Evolutionary conservation across 2,888 invertebrate genomes (phyloP).

Genomic region (Diabrotica balteata): DNA sequence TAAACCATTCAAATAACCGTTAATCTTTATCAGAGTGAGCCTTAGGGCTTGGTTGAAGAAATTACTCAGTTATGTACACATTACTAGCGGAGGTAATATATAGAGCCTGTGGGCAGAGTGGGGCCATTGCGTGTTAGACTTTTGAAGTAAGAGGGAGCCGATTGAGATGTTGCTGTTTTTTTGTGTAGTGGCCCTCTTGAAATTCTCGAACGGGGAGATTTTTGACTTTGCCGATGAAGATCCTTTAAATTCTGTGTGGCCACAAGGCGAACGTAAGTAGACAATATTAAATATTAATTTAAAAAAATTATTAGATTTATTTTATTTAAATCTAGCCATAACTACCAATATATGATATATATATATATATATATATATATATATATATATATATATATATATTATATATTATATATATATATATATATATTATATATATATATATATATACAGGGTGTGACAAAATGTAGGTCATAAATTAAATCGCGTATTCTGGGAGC

Average conservation of each 20-base stretch:
- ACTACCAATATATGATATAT: too few relatives aligned
- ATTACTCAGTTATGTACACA: conserved; percentile 40
- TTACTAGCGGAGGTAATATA: conserved; percentile 29
- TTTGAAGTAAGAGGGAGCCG: conserved; percentile 1
- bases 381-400: too few relatives aligned
- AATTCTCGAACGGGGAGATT: conserved; percentile 37
- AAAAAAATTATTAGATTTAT: too few relatives aligned
- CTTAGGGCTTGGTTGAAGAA: conserved; percentile 29
- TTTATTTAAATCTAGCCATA: too few relatives aligned
- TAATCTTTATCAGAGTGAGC: conserved; percentile 30
- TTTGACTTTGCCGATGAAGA: conserved; percentile 52
- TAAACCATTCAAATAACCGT: conserved; percentile 34
- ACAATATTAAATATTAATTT: too few relatives aligned
- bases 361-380: too few relatives aligned
- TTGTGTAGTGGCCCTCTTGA: conserved; percentile 9
- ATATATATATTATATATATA: too few relatives aligned
- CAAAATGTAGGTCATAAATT: too few relatives aligned
- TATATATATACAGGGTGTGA: too few relatives aligned
- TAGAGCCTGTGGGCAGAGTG: conserved; percentile 15
- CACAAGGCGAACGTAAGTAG: conserved; percentile 43
- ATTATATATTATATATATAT: too few relatives aligned
- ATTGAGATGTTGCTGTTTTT: conserved; percentile 23
- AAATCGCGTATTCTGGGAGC: too few relatives aligned
- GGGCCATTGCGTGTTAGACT: conserved; percentile 17
- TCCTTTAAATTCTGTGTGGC: conserved; percentile 47